Evolutionary conservation across 2,797 vertebrate genomes (phyloP), one percentile per base, ranked within the genome.

Genomic region (Mionectes olivaceus): DNA sequence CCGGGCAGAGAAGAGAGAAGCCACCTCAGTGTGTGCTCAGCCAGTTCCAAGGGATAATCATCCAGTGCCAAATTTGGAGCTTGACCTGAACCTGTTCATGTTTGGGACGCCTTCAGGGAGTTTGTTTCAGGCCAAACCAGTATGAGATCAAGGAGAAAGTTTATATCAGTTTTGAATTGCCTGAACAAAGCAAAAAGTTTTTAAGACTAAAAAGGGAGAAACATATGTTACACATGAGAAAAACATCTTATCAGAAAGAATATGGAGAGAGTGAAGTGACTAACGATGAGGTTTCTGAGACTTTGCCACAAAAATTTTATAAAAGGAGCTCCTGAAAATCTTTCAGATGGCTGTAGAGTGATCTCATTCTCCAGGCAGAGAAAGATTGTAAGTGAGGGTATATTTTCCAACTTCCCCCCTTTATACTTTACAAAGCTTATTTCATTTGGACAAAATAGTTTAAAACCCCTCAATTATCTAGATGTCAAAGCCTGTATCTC

Each of bases 191-290:
- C 84, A 93, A 87, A 95, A 96, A 73, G 32, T 53, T 92, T 81
- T 92, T 85, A 94, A 95, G 80, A 96, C 95, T 95, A 91, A 96
- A 97, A 97, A 92, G 90, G 78, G 90, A 94, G 94, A 95, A 95
- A 94, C 74, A 69, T 95, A 92, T 91, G 93, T 96, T 88, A 78
- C 90, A 90, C 86, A 95, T 82, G 96, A 96, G 92, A 97, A 96
- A 96, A 96, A 94, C 94, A 74, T 94, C 88, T 97, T 97, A 94
- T 83, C 91, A 70, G 95, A 81, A 91, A 95, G 96, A 95, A 83
- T 77, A 79, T 61, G 91, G 96, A 95, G 92, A 94, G 91, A 95
- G 78, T 11, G 84, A 96, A 94, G 94, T 91, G 93, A 96, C 87
- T 89, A 84, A 95, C 9, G 23, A 87, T 93, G 92, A 94, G 69